phyloP scores from a whole-genome alignment of 53 echinoderm and acorn worm genomes.

The Echinometra lucunter region DNA sequence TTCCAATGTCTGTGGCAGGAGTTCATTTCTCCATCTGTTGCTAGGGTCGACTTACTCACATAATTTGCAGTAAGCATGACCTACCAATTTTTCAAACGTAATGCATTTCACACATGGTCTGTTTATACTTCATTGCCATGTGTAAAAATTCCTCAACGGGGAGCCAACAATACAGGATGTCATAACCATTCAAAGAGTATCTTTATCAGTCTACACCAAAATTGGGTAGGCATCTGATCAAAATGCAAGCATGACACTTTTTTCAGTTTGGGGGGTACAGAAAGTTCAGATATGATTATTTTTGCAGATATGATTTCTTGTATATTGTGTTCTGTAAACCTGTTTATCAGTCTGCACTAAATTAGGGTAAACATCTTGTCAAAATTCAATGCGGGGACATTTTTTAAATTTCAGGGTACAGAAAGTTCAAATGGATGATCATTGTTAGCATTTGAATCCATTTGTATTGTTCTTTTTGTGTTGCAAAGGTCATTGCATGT shows the following conservation, averaged over 20 bases:
- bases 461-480: neutral
- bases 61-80: slow-evolving; percentile 58
- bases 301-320: slow-evolving; percentile 33
- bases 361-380: neutral
- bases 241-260: neutral
- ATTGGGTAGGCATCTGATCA: neutral
- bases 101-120: slow-evolving; percentile 47
- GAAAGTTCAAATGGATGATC: neutral
- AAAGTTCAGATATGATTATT: slow-evolving; percentile 43
- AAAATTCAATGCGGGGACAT: neutral
- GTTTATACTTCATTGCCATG: slow-evolving; percentile 34
- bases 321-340: neutral
- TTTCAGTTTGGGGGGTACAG: slow-evolving; percentile 15
- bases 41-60: slow-evolving; percentile 28
- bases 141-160: slow-evolving; percentile 30
- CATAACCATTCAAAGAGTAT: slow-evolving; percentile 9
- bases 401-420: slow-evolving; percentile 13
- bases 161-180: slow-evolving; percentile 40
- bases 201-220: slow-evolving; percentile 33
- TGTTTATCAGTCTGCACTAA: neutral
- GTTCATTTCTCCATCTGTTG: slow-evolving; percentile 48
- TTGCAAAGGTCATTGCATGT: neutral
- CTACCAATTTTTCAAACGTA: slow-evolving; percentile 33
- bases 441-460: neutral
- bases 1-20: slow-evolving; percentile 3